These are phyloP conservation scores for Sesia bembeciformis DNA, from an alignment of 2,888 invertebrate species.

Conservation along the genomic window DNA sequence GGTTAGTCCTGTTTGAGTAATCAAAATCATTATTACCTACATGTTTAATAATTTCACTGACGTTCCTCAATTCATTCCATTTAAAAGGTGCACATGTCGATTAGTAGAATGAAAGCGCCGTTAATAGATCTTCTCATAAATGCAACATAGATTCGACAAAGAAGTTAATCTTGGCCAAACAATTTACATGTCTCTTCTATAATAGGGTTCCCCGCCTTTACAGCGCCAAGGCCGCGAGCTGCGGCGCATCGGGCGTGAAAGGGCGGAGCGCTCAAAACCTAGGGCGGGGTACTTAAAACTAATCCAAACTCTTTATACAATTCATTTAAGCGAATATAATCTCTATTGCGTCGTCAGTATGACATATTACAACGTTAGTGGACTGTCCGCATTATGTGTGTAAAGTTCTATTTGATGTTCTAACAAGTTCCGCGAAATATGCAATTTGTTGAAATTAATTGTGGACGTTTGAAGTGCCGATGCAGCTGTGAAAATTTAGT, in stretches of 20 bases:
- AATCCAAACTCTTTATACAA: neutral
- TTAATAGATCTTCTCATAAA: neutral
- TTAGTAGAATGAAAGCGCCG: too few species aligned
- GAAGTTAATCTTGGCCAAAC: constrained; percentile 40
- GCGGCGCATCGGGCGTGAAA: constrained; percentile 41
- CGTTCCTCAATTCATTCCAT: too few species aligned
- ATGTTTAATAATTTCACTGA: too few species aligned
- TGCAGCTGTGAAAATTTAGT: constrained; percentile 17
- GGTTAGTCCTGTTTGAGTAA: too few species aligned
- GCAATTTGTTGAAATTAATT: constrained; percentile 57
- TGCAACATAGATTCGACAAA: constrained; percentile 16
- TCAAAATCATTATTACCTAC: too few species aligned
- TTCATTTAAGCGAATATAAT: too few species aligned
- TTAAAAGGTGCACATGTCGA: too few species aligned
- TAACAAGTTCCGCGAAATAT: constrained; percentile 33
- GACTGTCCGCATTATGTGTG: too few species aligned
- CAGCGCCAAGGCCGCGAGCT: constrained; percentile 2
- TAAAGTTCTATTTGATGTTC: constrained; percentile 25
- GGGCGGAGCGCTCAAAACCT: constrained; percentile 43
- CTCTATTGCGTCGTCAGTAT: too few species aligned
- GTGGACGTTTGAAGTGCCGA: constrained; percentile 23
- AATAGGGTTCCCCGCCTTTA: constrained; percentile 13
- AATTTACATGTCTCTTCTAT: constrained; percentile 36
- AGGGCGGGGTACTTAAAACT: constrained; percentile 31
- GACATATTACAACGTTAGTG: too few species aligned